phyloP scores from a whole-genome alignment of 2,797 vertebrate genomes.

The Carcharodon carcharias region DNA sequence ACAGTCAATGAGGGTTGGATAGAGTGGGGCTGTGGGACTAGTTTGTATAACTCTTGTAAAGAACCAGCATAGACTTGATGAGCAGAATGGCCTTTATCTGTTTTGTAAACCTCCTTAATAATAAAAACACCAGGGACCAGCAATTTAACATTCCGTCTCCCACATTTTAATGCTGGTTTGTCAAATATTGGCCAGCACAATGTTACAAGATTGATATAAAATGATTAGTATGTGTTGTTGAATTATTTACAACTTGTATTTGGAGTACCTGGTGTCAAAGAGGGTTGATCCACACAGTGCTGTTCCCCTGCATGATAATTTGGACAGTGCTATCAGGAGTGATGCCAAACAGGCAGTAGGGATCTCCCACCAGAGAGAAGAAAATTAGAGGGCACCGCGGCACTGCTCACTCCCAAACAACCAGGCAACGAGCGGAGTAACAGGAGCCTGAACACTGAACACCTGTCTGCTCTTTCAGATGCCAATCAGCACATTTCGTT shows the following conservation, averaged over 20 bases:
- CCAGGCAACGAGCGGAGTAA: not conserved
- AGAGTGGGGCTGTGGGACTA: not conserved
- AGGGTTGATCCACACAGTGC: too few relatives aligned
- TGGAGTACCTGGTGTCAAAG: not conserved
- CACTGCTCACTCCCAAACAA: not conserved
- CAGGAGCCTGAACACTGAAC: not conserved
- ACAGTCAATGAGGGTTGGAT: not conserved
- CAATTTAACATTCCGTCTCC: not conserved
- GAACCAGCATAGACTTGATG: not conserved
- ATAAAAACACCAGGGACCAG: not conserved
- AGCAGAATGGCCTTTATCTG: not conserved
- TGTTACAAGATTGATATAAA: not conserved
- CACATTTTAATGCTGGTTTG: not conserved
- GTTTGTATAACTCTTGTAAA: not conserved
- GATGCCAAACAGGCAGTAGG: not conserved
- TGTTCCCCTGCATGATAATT: not conserved
- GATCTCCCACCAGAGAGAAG: not conserved
- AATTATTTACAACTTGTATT: not conserved
- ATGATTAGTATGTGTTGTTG: not conserved
- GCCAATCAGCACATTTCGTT: not conserved
- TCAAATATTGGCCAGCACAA: not conserved
- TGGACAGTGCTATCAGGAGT: not conserved
- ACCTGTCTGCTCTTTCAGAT: too few relatives aligned
- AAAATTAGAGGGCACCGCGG: not conserved
- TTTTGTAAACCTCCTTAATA: not conserved